phyloP scores from a whole-genome alignment of 2,797 vertebrate species.

The Amblyopsis hoosieri region DNA sequence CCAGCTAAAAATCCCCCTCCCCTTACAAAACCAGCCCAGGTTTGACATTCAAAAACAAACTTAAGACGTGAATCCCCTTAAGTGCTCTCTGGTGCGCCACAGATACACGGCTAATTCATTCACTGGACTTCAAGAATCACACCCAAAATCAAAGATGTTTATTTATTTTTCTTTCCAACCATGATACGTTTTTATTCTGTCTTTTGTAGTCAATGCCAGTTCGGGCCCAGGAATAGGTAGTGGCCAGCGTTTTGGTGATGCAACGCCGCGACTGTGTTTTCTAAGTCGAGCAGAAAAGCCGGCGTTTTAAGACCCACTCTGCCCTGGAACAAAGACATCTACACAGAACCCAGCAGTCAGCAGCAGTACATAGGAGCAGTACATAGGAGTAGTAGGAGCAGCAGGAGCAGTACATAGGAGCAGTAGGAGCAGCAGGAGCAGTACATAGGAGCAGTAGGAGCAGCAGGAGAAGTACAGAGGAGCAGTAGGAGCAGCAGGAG shows the following conservation, averaged over 20 bases:
- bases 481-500: no score
- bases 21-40: conserved; percentile 30
- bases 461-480: neutral
- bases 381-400: no score
- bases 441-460: neutral
- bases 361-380: neutral
- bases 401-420: neutral
- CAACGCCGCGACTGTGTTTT: conserved; percentile 63
- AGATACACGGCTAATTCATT: conserved; percentile 45
- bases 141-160: conserved; percentile 44
- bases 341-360: conserved; percentile 43
- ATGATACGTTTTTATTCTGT: conserved; percentile 31
- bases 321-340: conserved; percentile 65
- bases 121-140: conserved; percentile 23
- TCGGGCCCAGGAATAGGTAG: conserved; percentile 61
- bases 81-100: conserved; percentile 31
- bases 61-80: conserved; percentile 36
- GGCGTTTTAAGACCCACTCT: conserved; percentile 33
- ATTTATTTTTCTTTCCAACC: conserved; percentile 41
- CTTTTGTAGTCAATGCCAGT: conserved; percentile 28
- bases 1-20: conserved; percentile 50
- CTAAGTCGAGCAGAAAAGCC: conserved; percentile 64
- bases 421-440: neutral
- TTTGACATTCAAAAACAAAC: conserved; percentile 8
- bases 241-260: conserved; percentile 67